These are phyloP conservation scores for Petrolisthes cinctipes DNA, from an alignment of 2,888 invertebrate genomes.

Conservation along the genomic window DNA sequence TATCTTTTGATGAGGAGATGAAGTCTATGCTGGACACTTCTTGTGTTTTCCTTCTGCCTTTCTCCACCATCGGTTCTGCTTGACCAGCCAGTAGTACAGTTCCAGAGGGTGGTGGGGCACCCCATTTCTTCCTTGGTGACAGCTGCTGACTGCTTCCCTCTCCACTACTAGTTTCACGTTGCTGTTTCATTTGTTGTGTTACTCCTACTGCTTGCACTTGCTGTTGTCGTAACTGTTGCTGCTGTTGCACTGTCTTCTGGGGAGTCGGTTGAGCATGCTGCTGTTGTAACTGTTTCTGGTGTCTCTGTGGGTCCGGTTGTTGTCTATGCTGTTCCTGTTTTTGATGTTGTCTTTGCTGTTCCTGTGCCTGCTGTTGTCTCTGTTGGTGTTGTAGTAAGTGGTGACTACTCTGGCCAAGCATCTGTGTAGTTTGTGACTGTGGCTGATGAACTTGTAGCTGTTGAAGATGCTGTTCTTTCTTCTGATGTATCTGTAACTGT, in stretches of 20 bases:
- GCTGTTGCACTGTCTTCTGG: conserved; percentile 27
- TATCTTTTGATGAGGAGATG: neutral
- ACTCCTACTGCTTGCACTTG: conserved; percentile 25
- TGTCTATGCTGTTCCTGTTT: conserved; percentile 12
- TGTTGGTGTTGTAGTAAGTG: conserved; percentile 37
- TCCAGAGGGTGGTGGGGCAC: conserved; percentile 23
- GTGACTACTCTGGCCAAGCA: neutral
- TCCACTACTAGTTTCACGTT: neutral
- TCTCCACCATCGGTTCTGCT: conserved; percentile 21
- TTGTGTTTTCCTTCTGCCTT: neutral
- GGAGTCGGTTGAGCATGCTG: conserved; percentile 24
- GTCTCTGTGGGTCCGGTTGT: neutral
- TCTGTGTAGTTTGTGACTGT: conserved; percentile 38
- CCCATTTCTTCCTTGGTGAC: conserved; percentile 56
- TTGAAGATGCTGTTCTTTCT: conserved; percentile 36
- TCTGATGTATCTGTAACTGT: conserved; percentile 34
- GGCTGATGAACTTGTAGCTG: conserved; percentile 40
- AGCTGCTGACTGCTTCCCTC: conserved; percentile 26
- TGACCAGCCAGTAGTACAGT: conserved; percentile 49
- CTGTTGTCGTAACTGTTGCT: conserved; percentile 37
- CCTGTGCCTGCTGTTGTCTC: conserved; percentile 15
- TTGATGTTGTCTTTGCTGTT: conserved; percentile 21
- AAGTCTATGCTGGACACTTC: neutral
- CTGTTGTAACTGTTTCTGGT: neutral
- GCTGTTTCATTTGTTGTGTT: conserved; percentile 31